A percentile compares a stretch with the other conserved stretches of the same genome.
Conservation (phyloP, 53 echinoderm and acorn worm genomes). For the Echinometra lucunter region DNA sequence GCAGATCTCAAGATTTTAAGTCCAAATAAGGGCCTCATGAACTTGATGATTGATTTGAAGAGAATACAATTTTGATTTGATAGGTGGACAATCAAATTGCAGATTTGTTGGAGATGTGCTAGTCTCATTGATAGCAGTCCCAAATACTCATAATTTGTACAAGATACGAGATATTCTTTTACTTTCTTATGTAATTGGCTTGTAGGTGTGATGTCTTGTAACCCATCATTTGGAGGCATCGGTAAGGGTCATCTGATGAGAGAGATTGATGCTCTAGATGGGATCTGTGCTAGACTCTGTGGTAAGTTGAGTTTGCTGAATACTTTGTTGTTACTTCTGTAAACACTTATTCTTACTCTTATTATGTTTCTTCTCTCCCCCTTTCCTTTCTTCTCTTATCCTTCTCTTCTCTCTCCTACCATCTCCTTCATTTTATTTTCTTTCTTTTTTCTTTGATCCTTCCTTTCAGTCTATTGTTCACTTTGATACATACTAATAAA, state of each 20-base stretch:
- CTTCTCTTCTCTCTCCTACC: neutral
- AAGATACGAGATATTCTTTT: no score
- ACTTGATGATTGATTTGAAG: neutral
- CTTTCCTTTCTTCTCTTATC: no score
- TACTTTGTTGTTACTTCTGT: neutral
- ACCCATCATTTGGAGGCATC: constrained; percentile 98
- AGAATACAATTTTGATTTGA: no score
- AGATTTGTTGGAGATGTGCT: no score
- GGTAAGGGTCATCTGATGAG: constrained; percentile 96
- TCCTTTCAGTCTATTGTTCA: no score
- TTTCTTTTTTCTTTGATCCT: neutral
- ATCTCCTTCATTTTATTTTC: neutral
- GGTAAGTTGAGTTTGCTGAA: constrained; percentile 71
- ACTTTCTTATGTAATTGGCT: no score
- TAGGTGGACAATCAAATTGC: neutral
- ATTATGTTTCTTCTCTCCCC: no score
- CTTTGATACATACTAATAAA: no score
- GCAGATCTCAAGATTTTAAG: neutral
- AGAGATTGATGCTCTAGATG: constrained; percentile 97
- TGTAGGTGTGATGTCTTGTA: constrained; percentile 97
- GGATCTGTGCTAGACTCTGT: constrained; percentile 90
- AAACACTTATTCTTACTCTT: no score
- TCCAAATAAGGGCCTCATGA: neutral
- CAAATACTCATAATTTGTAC: no score
- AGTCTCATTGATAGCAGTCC: neutral